Base-by-base conservation (phyloP, 2,888 invertebrate species). In the Apamea crenata region DNA sequence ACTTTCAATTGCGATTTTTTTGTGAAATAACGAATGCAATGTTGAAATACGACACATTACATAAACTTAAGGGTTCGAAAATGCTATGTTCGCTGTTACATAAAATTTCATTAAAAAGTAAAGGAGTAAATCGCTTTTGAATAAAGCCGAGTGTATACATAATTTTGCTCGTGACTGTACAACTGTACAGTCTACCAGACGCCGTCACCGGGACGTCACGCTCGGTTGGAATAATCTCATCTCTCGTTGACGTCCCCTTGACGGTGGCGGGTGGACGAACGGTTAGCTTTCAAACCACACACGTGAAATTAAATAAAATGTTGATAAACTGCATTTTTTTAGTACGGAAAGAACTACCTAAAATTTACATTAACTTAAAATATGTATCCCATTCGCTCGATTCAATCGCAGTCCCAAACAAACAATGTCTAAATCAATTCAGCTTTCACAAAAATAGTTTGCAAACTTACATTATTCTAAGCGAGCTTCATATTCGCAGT, bases 401-500 rank as follows among this genome's bases (percentile, higher is more conserved):
- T n/a, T n/a, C n/a, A n/a, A n/a, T n/a, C n/a, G 1, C 14, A 29
- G 21, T 29, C 16, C 32, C 32, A 50, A 50, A 44, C 53, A 18
- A 47, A 74, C 12, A 32, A 8, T 29, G 14, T 10, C 6, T 0
- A 32, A 73, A 36, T 47, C 36, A 40, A 18, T 67, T 40, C 29
- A 50, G 32, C 1, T 0, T 61, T 44, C n/a, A 66, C 18, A 68
- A 68, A 56, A 65, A 1, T 32, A 18, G 21, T 40, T 47, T 71
- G 8, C 16, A 56, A 18, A 14, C 29, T 21, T 32, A 76, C 12
- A 66, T 83, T 74, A 83, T 83, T 80, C 53, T 32, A 84, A 67
- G 63, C 73, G 21, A n/a, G 53, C 70, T 67, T 63, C 56, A 16
- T 67, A 73, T 16, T 32, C 16, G 14, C 21, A 50, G 25, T 74